A percentile compares a stretch with the other conserved stretches of the same genome.
Evolutionary conservation across 2,797 vertebrate species (phyloP).

Genomic region (Sphaeramia orbicularis): DNA sequence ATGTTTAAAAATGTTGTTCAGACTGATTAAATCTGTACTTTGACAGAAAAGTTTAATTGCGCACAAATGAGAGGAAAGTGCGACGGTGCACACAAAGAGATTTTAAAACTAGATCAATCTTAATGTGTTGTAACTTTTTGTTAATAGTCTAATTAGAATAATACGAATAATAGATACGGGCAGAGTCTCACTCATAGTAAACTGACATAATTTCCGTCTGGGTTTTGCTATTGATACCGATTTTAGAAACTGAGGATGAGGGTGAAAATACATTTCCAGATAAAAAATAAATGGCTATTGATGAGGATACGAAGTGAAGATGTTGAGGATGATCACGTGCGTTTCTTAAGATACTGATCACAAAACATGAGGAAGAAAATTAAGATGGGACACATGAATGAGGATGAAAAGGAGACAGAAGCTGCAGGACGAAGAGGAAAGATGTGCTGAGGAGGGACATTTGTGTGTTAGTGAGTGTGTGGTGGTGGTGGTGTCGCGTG

Average conservation of each 20-base stretch:
- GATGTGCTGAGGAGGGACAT: neutral
- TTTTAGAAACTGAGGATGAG: neutral
- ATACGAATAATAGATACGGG: too few relatives aligned
- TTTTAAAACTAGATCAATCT: too few relatives aligned
- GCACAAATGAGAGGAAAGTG: too few relatives aligned
- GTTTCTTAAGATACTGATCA: too few relatives aligned
- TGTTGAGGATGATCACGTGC: neutral
- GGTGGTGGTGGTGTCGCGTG: slow-evolving; percentile 42
- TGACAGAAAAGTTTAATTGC: too few relatives aligned
- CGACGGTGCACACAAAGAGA: too few relatives aligned
- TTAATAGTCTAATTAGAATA: too few relatives aligned
- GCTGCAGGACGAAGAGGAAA: slow-evolving; percentile 14
- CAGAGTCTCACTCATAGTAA: too few relatives aligned
- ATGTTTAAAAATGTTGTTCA: too few relatives aligned
- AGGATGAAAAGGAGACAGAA: slow-evolving; percentile 8
- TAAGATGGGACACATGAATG: neutral
- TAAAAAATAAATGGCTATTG: neutral
- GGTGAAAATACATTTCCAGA: neutral
- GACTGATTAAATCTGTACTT: too few relatives aligned
- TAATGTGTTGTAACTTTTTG: too few relatives aligned
- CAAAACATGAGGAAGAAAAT: neutral
- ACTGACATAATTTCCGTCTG: neutral
- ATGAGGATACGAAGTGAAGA: neutral
- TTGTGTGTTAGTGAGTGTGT: neutral
- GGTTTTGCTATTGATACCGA: neutral